These are phyloP conservation scores for Ernsta delagoae DNA, from an alignment of 2,888 invertebrate species.

Conservation along the genomic window DNA sequence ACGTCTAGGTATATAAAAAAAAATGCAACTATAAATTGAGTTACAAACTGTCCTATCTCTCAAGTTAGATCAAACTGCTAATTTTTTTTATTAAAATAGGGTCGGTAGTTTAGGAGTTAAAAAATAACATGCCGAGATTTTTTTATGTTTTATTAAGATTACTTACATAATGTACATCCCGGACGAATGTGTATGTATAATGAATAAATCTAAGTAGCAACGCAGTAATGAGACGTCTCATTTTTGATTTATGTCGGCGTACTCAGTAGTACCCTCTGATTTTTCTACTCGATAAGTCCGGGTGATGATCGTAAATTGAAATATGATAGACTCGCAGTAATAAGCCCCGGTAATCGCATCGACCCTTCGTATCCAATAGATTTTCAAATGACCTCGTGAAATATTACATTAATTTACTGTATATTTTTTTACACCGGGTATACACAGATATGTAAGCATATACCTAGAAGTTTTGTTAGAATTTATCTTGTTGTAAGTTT, in stretches of 20 bases:
- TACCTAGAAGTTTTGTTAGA: not conserved
- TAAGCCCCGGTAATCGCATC: slow-evolving; percentile 73
- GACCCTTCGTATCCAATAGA: slow-evolving; percentile 59
- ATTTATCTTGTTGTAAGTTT: not conserved
- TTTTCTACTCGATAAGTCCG: slow-evolving; percentile 81
- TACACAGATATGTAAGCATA: not conserved
- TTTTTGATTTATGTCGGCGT: slow-evolving; percentile 76
- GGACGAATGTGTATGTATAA: no score
- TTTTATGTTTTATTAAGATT: no score
- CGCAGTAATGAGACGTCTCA: slow-evolving; percentile 76
- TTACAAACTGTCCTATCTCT: no score
- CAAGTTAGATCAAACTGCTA: no score
- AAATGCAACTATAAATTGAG: no score
- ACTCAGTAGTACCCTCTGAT: slow-evolving; percentile 66
- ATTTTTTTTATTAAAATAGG: no score
- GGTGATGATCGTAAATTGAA: slow-evolving; percentile 84
- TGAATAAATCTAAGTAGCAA: slow-evolving; percentile 56
- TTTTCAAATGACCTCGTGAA: slow-evolving; percentile 32
- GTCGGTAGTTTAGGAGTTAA: no score
- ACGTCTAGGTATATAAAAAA: no score
- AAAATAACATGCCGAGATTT: no score
- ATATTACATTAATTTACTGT: slow-evolving; percentile 1
- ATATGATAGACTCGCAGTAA: slow-evolving; percentile 83
- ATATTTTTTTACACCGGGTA: not conserved
- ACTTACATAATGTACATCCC: no score